Conservation (phyloP, 2,888 invertebrate genomes). For the Beris morrisii region DNA sequence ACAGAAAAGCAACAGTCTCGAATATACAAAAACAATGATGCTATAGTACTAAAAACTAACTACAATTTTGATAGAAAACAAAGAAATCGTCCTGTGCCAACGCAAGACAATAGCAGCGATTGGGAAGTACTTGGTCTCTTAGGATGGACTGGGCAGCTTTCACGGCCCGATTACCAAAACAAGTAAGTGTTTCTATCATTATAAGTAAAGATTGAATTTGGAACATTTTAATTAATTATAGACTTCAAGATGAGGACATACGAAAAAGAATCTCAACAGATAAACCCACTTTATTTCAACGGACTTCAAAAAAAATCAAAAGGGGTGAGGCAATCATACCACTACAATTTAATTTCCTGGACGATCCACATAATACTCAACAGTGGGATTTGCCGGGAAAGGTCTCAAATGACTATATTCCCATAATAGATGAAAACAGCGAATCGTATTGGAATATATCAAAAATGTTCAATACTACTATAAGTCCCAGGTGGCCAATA, state of each 20-base stretch:
- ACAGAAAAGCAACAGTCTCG: neutral
- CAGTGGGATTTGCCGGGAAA: slow-evolving; percentile 39
- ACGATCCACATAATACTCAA: neutral
- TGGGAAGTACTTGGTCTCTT: slow-evolving; percentile 48
- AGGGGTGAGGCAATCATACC: neutral
- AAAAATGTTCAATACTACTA: slow-evolving; percentile 38
- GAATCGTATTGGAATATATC: slow-evolving; percentile 21
- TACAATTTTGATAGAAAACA: no score
- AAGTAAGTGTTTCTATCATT: no score
- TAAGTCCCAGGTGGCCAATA: slow-evolving; percentile 38
- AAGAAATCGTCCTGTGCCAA: neutral
- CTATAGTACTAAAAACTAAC: no score
- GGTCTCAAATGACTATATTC: slow-evolving; percentile 17
- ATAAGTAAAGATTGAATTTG: no score
- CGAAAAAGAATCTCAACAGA: neutral
- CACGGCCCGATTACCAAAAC: neutral
- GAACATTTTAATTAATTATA: no score
- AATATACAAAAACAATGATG: no score
- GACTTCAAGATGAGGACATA: neutral
- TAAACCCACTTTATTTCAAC: neutral
- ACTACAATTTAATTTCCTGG: slow-evolving; percentile 24
- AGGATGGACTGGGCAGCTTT: slow-evolving; percentile 50
- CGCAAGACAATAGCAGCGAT: slow-evolving; percentile 39
- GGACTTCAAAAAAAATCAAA: slow-evolving; percentile 37
- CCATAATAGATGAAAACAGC: slow-evolving; percentile 20